Conservation (phyloP, 2,113 vertebrate species). For the Dromas ardeola region DNA sequence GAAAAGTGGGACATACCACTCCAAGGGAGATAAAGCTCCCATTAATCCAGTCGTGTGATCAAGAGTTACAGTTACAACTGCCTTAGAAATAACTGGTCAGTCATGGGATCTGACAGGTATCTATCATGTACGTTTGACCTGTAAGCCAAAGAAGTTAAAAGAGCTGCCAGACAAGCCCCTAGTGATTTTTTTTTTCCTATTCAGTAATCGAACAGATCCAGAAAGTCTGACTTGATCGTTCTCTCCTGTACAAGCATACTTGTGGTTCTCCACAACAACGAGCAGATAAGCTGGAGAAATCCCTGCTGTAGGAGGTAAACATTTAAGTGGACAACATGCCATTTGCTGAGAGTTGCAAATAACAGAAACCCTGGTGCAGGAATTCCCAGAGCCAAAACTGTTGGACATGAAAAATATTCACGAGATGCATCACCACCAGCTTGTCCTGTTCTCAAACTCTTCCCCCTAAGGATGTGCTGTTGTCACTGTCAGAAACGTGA, state of each 20-base stretch:
- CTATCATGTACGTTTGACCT: background rate
- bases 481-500: accelerated
- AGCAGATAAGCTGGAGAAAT: background rate
- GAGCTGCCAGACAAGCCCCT: background rate
- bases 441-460: background rate
- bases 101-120: background rate
- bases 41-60: background rate
- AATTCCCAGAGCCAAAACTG: background rate
- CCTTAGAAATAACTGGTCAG: background rate
- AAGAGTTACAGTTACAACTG: background rate
- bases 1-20: background rate
- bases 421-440: background rate
- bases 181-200: background rate
- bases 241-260: background rate
- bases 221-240: background rate
- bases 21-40: background rate
- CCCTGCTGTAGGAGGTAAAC: background rate
- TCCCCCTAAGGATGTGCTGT: accelerated
- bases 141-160: background rate
- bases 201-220: background rate
- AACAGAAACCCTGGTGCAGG: background rate
- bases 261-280: background rate
- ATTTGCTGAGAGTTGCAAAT: background rate
- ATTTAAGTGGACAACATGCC: background rate
- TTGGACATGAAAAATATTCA: background rate